Evolutionary conservation across 2,888 invertebrate species (phyloP).

Genomic region (Elaeidobius kamerunicus): DNA sequence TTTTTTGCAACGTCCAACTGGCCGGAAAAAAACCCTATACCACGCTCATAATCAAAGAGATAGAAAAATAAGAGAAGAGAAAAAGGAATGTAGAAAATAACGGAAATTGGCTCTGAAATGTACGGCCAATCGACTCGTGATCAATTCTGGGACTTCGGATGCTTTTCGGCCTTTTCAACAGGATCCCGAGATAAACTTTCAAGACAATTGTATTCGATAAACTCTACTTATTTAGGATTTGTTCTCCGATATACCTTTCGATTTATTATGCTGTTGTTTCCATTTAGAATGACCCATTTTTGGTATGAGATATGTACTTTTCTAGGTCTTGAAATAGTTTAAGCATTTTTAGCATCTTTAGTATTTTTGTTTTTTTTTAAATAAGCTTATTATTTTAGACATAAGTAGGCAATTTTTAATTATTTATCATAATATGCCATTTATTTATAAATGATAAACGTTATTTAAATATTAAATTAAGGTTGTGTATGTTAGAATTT

Average conservation of each 20-base stretch:
- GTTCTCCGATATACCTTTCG: constrained; percentile 28
- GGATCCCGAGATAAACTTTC: constrained; percentile 25
- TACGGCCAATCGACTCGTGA: constrained; percentile 30
- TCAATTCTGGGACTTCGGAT: constrained; percentile 21
- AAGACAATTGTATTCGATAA: constrained; percentile 31
- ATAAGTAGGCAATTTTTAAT: no score
- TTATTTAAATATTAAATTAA: no score
- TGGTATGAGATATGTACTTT: not conserved
- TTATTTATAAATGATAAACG: no score
- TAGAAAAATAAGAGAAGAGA: constrained; percentile 24
- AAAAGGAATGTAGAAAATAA: constrained; percentile 30
- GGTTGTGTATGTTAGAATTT: no score
- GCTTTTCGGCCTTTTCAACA: constrained; percentile 25
- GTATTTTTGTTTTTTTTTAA: no score
- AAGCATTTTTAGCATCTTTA: no score
- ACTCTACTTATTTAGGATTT: constrained; percentile 32
- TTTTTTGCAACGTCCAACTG: constrained; percentile 18
- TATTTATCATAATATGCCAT: no score
- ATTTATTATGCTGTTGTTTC: constrained; percentile 24
- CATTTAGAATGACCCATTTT: constrained; percentile 4
- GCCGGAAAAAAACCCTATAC: constrained; percentile 14
- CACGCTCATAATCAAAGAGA: constrained; percentile 27
- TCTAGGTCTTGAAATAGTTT: no score
- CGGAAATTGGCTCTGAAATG: constrained; percentile 31
- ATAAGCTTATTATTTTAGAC: no score